Evolutionary conservation across 2,113 vertebrate genomes (phyloP).

Genomic region (Prochilodus magdalenae): DNA sequence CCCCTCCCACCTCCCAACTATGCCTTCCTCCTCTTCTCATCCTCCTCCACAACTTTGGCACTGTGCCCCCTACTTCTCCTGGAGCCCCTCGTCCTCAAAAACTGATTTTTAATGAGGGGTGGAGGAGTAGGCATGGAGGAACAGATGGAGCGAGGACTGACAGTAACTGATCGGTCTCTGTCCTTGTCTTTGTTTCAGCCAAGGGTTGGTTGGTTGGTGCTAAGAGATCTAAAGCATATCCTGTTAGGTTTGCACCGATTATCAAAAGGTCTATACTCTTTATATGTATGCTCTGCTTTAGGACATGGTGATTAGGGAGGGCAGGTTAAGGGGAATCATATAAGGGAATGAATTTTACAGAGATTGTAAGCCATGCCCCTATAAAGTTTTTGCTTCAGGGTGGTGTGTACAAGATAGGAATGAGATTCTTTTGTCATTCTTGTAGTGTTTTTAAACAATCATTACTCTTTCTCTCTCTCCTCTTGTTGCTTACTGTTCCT

Average conservation of each 20-base stretch:
- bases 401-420: conserved; percentile 25
- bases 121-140: conserved; percentile 16
- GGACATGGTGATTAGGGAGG: conserved; percentile 20
- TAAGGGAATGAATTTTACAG: conserved; percentile 26
- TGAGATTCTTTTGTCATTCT: not conserved
- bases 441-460: conserved; percentile 6
- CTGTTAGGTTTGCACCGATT: conserved; percentile 34
- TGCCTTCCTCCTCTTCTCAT: not conserved
- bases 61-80: not conserved
- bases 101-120: conserved; percentile 10
- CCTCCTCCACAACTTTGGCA: not conserved
- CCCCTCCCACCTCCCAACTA: conserved; percentile 8
- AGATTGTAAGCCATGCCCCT: conserved; percentile 13
- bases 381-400: conserved; percentile 3
- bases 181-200: conserved; percentile 37
- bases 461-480: too few relatives aligned
- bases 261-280: conserved; percentile 33
- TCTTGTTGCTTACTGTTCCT: conserved; percentile 27
- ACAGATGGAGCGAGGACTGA: conserved; percentile 6
- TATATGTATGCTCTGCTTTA: conserved; percentile 12
- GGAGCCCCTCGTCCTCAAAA: conserved; percentile 9
- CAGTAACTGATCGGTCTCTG: conserved; percentile 37
- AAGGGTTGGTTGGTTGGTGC: conserved; percentile 57
- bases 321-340: not conserved
- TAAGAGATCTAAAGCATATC: conserved; percentile 61